Evolutionary conservation across 1,140 invertebrate genomes (phyloP).

Genomic region (Drosophila rhopaloa): DNA sequence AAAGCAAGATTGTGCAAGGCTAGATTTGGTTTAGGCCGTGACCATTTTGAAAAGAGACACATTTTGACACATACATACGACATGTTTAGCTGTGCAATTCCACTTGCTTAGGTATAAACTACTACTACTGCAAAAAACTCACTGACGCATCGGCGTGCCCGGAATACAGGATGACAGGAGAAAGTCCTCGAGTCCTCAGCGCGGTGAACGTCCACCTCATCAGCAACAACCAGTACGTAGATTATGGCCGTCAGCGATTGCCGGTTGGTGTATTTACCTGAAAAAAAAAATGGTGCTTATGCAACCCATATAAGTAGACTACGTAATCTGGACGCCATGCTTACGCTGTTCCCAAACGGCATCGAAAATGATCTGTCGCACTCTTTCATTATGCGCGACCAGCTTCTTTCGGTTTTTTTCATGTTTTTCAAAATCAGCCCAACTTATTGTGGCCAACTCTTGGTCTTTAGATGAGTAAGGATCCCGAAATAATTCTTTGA

Average conservation of each 20-base stretch:
- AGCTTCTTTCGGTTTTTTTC: not conserved
- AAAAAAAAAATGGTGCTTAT: not conserved
- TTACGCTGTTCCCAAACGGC: slow-evolving; percentile 74
- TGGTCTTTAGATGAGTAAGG: not conserved
- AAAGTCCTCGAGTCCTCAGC: slow-evolving; percentile 42
- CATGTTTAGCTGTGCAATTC: too few relatives aligned
- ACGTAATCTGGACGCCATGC: not conserved
- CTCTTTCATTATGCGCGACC: slow-evolving; percentile 10
- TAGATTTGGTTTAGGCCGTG: too few relatives aligned
- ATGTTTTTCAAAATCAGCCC: not conserved
- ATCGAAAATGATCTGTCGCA: slow-evolving; percentile 52
- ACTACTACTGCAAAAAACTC: slow-evolving; percentile 9
- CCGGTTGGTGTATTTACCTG: slow-evolving; percentile 75
- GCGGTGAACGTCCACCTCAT: slow-evolving; percentile 29
- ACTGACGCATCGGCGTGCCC: slow-evolving; percentile 69
- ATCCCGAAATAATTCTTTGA: slow-evolving; percentile 45
- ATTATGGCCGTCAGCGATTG: slow-evolving; percentile 68
- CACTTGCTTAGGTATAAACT: too few relatives aligned
- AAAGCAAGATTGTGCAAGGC: too few relatives aligned
- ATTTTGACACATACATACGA: too few relatives aligned
- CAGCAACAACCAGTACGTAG: slow-evolving; percentile 65
- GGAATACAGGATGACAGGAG: slow-evolving; percentile 72
- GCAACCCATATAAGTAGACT: not conserved
- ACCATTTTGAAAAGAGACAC: too few relatives aligned
- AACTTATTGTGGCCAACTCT: not conserved